phyloP scores from a whole-genome alignment of 2,888 invertebrate genomes.

The Panopea generosa region DNA sequence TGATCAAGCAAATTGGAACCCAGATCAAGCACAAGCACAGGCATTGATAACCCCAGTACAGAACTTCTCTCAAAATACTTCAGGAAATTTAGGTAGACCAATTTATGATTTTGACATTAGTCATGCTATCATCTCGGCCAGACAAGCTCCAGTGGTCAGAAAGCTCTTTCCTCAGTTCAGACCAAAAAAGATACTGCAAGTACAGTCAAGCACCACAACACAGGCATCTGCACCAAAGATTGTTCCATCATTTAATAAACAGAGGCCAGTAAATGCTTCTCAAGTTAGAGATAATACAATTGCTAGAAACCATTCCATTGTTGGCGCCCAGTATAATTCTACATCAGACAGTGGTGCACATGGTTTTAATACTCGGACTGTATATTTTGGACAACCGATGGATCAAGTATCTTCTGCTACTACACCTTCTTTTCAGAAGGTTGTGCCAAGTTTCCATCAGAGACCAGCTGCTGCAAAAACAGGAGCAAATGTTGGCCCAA shows the following conservation, averaged over 20 bases:
- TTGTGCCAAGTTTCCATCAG: slow-evolving; percentile 8
- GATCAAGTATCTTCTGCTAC: too few relatives aligned
- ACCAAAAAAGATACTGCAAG: slow-evolving; percentile 20
- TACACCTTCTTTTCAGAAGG: slow-evolving; percentile 3
- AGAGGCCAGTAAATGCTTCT: not conserved
- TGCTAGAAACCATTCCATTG: not conserved
- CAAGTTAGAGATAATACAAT: not conserved
- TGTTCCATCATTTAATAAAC: slow-evolving; percentile 26
- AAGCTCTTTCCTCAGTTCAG: slow-evolving; percentile 51
- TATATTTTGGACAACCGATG: too few relatives aligned
- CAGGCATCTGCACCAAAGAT: slow-evolving; percentile 2
- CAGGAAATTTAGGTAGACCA: not conserved
- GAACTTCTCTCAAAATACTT: not conserved
- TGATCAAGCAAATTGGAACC: too few relatives aligned
- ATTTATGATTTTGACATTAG: not conserved
- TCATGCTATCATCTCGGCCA: not conserved
- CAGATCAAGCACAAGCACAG: too few relatives aligned
- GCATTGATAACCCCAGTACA: too few relatives aligned
- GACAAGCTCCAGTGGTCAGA: slow-evolving; percentile 12
- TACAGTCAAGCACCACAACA: not conserved
- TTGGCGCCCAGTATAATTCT: not conserved
- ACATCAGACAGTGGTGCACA: not conserved
- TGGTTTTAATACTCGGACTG: too few relatives aligned
- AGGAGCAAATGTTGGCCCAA: not conserved
- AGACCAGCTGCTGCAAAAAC: not conserved